phyloP scores from a whole-genome alignment of 1,140 invertebrate genomes.

The Ips nitidus region DNA sequence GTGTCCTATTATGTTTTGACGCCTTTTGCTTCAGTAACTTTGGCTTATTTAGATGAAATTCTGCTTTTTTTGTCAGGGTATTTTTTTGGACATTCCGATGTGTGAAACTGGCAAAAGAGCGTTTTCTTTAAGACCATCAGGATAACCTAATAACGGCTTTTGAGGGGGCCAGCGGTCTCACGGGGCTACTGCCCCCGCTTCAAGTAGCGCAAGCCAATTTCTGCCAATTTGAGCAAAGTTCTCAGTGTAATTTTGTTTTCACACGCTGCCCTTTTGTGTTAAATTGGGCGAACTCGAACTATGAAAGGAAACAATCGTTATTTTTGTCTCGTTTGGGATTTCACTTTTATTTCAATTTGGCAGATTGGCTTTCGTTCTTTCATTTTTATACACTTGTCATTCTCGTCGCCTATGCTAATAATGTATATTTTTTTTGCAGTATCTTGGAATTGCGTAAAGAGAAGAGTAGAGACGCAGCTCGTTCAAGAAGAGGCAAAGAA shows the following conservation, averaged over 20 bases:
- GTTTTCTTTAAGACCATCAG: constrained; percentile 25
- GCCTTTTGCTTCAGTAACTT: constrained; percentile 1
- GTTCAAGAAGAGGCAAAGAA: constrained; percentile 92
- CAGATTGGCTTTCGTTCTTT: background rate
- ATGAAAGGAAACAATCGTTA: constrained; percentile 35
- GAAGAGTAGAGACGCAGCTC: constrained; percentile 93
- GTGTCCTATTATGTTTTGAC: constrained; percentile 23
- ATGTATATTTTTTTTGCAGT: constrained; percentile 63
- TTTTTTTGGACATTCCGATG: constrained; percentile 14
- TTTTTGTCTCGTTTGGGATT: constrained; percentile 22
- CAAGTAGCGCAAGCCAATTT: constrained; percentile 57
- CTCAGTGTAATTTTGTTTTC: constrained; percentile 63
- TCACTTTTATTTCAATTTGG: background rate
- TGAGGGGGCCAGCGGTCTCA: constrained; percentile 43
- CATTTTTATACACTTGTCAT: too few species aligned
- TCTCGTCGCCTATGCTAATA: too few species aligned
- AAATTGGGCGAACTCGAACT: constrained; percentile 24
- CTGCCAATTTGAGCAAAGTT: constrained; percentile 63
- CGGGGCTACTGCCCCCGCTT: constrained; percentile 44
- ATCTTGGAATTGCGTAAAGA: constrained; percentile 96
- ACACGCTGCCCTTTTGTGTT: constrained; percentile 48
- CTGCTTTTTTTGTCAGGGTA: constrained; percentile 1
- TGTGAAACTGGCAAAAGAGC: constrained; percentile 16
- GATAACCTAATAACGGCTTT: constrained; percentile 51
- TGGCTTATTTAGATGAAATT: constrained; percentile 30